Conservation (phyloP, 2,113 vertebrate genomes). For the Morphnarchus princeps region DNA sequence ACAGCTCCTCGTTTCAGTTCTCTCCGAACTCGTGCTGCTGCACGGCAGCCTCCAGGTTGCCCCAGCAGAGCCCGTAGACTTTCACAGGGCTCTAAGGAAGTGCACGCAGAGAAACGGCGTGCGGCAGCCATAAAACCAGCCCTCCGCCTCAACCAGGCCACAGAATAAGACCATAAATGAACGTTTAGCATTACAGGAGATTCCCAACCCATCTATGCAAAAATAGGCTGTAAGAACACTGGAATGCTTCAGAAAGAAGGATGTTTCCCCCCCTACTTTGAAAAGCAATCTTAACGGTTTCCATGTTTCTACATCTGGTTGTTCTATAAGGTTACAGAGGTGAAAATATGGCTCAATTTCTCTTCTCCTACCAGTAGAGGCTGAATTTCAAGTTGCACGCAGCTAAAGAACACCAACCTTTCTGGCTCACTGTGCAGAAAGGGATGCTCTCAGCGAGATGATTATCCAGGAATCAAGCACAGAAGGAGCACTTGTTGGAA, state of each 20-base stretch:
- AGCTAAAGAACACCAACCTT: not conserved
- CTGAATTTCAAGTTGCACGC: not conserved
- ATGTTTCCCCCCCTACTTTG: not conserved
- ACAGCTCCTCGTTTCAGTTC: not conserved
- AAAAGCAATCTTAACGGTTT: not conserved
- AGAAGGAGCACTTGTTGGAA: not conserved
- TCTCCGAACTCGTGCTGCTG: accelerated
- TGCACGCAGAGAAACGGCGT: accelerated
- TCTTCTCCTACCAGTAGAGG: not conserved
- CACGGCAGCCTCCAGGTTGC: not conserved
- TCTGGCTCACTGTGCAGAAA: not conserved
- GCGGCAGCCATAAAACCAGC: not conserved
- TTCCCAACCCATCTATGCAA: not conserved
- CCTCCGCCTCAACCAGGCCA: not conserved
- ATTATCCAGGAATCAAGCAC: not conserved
- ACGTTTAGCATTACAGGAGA: not conserved
- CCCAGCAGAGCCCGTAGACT: not conserved
- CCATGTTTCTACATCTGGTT: not conserved
- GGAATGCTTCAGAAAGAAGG: not conserved
- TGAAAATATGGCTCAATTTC: not conserved
- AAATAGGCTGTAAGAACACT: not conserved
- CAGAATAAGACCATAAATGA: not conserved
- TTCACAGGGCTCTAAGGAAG: not conserved
- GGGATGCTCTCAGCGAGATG: not conserved
- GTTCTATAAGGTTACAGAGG: not conserved